A percentile compares a stretch with the other conserved stretches of the same genome.
phyloP scores from a whole-genome alignment of 1,140 invertebrate species.

The Armadillidium nasatum region DNA sequence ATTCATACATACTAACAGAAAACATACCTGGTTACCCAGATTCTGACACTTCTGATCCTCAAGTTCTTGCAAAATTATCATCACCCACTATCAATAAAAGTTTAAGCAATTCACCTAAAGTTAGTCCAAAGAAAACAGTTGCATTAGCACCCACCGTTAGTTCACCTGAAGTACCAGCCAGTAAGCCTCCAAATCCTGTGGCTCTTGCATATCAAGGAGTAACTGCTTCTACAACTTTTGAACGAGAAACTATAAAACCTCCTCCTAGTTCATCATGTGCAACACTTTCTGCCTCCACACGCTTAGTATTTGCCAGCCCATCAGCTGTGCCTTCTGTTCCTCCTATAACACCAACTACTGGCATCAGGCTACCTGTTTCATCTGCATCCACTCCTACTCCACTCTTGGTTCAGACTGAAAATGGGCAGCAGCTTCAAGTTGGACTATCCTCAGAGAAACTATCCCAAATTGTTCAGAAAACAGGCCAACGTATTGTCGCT shows the following conservation, averaged over 20 bases:
- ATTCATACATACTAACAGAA: constrained; percentile 39
- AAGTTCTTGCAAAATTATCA: constrained; percentile 1
- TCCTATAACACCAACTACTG: constrained; percentile 26
- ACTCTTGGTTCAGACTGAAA: constrained; percentile 19
- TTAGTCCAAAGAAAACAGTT: constrained; percentile 25
- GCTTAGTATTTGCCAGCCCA: constrained; percentile 36
- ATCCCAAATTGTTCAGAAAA: constrained; percentile 39
- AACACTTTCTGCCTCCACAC: constrained; percentile 33
- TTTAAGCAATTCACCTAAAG: constrained; percentile 32
- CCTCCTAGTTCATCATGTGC: constrained; percentile 11
- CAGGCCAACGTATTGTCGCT: constrained; percentile 39
- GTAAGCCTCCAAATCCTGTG: constrained; percentile 33
- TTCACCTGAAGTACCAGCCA: neutral
- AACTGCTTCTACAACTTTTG: constrained; percentile 28
- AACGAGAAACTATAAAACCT: constrained; percentile 3
- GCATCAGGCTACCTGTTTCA: constrained; percentile 14
- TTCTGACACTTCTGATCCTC: constrained; percentile 25
- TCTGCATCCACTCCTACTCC: constrained; percentile 21
- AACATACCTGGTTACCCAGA: constrained; percentile 42
- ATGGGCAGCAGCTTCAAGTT: constrained; percentile 22
- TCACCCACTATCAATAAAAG: constrained; percentile 21
- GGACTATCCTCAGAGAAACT: constrained; percentile 32
- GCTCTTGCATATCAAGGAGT: constrained; percentile 38
- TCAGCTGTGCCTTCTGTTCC: constrained; percentile 40
- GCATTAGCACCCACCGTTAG: constrained; percentile 27